Evolutionary conservation across 2,888 invertebrate species (phyloP).

Genomic region (Congeria kusceri): DNA sequence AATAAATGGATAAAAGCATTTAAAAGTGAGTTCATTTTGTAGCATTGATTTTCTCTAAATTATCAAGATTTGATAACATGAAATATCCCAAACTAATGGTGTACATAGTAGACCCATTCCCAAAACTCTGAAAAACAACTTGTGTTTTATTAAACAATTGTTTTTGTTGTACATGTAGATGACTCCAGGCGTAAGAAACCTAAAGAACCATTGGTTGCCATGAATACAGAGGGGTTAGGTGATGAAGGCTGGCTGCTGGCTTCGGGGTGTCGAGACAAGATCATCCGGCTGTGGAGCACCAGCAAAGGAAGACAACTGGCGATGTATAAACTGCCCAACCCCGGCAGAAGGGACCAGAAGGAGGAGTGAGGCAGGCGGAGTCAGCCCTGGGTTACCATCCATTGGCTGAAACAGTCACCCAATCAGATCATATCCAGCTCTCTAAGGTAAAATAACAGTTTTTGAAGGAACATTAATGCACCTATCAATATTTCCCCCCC

Average conservation of each 20-base stretch:
- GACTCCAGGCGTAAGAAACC: conserved; percentile 52
- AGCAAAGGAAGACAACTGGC: conserved; percentile 73
- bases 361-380: conserved; percentile 68
- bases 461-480: too few relatives aligned
- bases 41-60: too few relatives aligned
- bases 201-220: neutral
- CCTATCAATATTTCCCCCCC: too few relatives aligned
- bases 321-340: conserved; percentile 72
- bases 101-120: too few relatives aligned
- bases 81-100: too few relatives aligned
- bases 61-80: too few relatives aligned
- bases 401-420: conserved; percentile 87
- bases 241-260: conserved; percentile 87
- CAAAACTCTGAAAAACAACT: too few relatives aligned
- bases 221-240: conserved; percentile 65
- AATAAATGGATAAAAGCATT: too few relatives aligned
- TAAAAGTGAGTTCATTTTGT: too few relatives aligned
- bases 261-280: conserved; percentile 89
- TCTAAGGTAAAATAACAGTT: conserved; percentile 62
- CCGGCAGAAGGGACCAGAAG: conserved; percentile 57
- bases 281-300: conserved; percentile 83
- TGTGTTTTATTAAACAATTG: too few relatives aligned
- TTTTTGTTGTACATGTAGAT: too few relatives aligned
- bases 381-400: conserved; percentile 79
- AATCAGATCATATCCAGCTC: conserved; percentile 76